Base-by-base conservation (phyloP, 2,113 vertebrate species). In the Rhinopithecus roxellana region DNA sequence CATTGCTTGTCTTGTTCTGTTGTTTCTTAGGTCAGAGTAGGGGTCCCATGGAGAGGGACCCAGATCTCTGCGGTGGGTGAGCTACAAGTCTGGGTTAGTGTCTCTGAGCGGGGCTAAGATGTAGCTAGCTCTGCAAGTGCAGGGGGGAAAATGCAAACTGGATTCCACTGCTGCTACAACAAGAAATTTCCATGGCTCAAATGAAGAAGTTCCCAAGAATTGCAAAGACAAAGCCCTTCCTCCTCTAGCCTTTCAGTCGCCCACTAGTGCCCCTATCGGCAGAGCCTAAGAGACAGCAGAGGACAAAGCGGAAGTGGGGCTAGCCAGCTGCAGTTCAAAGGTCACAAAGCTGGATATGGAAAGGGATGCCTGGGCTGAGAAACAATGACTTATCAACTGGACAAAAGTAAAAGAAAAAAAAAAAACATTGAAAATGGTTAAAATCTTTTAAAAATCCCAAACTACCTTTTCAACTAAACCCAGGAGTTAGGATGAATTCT, bases 141-240 rank as follows among this genome's bases (percentile, higher is more conserved):
- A 32, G 2, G 5, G 30, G 13, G 5, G 5, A 13, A 27, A 17
- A 43, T 35, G 8, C 43, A 80, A 52, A 18, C 4, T 55, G 25
- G 5, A 27, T 79, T 72, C 55, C 32, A 17, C 13, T 3, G n/a
- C 70, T 83, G 40, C 45, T 55, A 1, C 10, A 3, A 2, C 6
- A 4, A 55, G 12, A 30, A 16, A 43, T 8, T 13, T 8, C 20
- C 32, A 14, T 30, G 23, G 16, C 3, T 38, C 14, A 40, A 7
- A 38, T 85, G 27, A 67, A 72, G 50, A 61, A 11, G 0, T 30
- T 55, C 13, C n/a, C 23, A 18, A 40, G 67, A 67, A 17, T 1
- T 43, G 0, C 6, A 18, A 69, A 13, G 3, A n/a, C 25, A 57
- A 35, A 22, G 14, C 0, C 32, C 14, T 40, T 32, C 12, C 17